A percentile compares a stretch with the other conserved stretches of the same genome.
Conservation (phyloP, 2,888 invertebrate genomes). For the Lasioglossum zephyrum region DNA sequence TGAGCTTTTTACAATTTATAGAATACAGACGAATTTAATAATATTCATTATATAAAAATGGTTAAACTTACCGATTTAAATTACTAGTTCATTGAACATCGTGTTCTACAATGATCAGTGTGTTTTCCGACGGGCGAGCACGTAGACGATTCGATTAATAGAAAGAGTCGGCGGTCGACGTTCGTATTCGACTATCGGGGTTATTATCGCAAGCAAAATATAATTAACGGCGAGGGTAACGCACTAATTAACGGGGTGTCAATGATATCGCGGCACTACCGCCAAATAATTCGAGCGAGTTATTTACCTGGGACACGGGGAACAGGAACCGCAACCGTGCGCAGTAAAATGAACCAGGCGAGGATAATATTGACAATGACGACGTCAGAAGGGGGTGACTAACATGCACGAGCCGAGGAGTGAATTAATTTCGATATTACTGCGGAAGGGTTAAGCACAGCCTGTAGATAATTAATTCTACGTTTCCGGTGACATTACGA, state of each 20-base stretch:
- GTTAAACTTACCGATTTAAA: too few species aligned
- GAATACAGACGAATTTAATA: too few species aligned
- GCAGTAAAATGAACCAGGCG: slow-evolving; percentile 27
- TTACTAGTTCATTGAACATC: too few species aligned
- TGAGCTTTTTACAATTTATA: too few species aligned
- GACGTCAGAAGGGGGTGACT: slow-evolving; percentile 36
- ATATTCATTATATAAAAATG: too few species aligned
- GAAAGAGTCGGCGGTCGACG: not conserved
- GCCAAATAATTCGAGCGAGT: slow-evolving; percentile 9
- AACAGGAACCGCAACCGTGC: slow-evolving; percentile 2
- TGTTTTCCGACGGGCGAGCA: not conserved
- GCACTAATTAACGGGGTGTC: slow-evolving; percentile 2
- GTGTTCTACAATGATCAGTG: not conserved
- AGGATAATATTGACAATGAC: slow-evolving; percentile 42
- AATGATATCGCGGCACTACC: not conserved
- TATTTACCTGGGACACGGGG: slow-evolving; percentile 12
- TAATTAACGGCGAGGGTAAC: not conserved
- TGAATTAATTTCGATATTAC: slow-evolving; percentile 45
- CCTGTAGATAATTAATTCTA: slow-evolving; percentile 10
- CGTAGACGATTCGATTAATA: not conserved
- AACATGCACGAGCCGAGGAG: slow-evolving; percentile 20
- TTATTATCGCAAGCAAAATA: slow-evolving; percentile 2
- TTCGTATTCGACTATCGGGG: not conserved
- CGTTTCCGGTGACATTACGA: slow-evolving; percentile 7
- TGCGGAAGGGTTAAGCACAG: slow-evolving; percentile 1